A percentile compares a stretch with the other conserved stretches of the same genome.
phyloP scores from a whole-genome alignment of 2,113 vertebrate genomes.

The Crypturellus undulatus region DNA sequence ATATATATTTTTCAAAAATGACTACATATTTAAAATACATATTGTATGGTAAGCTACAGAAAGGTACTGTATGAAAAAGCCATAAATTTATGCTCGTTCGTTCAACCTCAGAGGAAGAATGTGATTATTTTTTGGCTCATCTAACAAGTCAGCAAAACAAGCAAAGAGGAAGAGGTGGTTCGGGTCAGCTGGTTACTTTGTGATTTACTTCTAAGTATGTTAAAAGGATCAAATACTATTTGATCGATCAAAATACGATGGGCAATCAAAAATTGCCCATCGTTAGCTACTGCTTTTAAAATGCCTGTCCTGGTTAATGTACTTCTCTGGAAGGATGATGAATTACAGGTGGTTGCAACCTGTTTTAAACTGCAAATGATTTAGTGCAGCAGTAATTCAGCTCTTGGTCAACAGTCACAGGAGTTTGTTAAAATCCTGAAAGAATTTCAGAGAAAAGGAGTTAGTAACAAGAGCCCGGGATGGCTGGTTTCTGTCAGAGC shows the following conservation, averaged over 20 bases:
- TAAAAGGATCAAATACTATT: background rate
- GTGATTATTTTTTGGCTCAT: background rate
- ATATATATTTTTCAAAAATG: background rate
- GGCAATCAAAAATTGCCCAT: no score
- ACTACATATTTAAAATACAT: background rate
- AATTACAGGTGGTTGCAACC: background rate
- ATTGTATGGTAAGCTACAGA: background rate
- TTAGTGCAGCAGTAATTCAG: background rate
- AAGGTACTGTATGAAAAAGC: background rate
- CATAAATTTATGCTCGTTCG: background rate
- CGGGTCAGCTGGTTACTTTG: fast-evolving
- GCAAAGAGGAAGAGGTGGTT: background rate
- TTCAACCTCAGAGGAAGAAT: background rate
- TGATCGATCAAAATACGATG: no score
- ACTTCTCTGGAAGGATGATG: background rate
- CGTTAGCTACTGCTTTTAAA: background rate
- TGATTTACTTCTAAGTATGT: background rate
- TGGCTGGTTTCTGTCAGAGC: background rate
- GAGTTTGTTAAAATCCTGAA: background rate
- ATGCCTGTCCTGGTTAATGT: background rate
- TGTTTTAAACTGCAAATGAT: background rate
- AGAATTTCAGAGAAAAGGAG: background rate
- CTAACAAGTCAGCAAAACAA: background rate
- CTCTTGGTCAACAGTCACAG: background rate
- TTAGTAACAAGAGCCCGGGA: background rate